Evolutionary conservation across 1,140 invertebrate species (phyloP).

Genomic region (Chionoecetes opilio): DNA sequence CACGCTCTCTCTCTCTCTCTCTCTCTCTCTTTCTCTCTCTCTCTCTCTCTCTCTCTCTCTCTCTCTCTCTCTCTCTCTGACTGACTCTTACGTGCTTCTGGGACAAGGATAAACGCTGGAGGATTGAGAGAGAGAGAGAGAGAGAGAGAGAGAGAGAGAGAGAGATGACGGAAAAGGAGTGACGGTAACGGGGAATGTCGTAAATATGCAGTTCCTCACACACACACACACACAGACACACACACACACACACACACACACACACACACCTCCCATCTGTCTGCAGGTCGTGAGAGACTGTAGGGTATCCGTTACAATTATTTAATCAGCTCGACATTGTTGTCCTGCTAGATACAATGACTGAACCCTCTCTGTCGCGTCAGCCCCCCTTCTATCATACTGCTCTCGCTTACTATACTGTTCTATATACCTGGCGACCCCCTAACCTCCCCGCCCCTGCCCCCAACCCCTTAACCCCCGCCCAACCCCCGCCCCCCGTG

Average conservation of each 20-base stretch:
- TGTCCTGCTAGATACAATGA: constrained; percentile 21
- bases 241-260: no score
- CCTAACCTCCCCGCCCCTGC: neutral
- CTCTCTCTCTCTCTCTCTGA: constrained; percentile 47
- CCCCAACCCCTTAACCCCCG: no score
- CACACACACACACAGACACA: no score
- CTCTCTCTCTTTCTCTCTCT: constrained; percentile 52
- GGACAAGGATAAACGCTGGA: neutral
- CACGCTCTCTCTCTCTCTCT: constrained; percentile 34
- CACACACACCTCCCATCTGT: constrained; percentile 28
- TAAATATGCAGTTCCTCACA: neutral
- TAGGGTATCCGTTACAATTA: constrained; percentile 69
- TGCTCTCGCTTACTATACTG: neutral
- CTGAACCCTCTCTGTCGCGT: neutral
- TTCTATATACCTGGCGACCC: no score
- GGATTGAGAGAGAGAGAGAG: neutral
- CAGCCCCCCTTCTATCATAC: neutral
- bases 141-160: neutral
- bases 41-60: constrained; percentile 2
- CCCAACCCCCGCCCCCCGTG: neutral
- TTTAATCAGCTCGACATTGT: constrained; percentile 73
- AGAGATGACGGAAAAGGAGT: neutral
- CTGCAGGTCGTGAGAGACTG: constrained; percentile 57
- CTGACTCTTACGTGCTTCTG: neutral
- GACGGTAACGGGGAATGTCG: neutral